A percentile compares a stretch with the other conserved stretches of the same genome.
Evolutionary conservation across 1,140 invertebrate genomes (phyloP).

Genomic region (Pogonomyrmex barbatus): DNA sequence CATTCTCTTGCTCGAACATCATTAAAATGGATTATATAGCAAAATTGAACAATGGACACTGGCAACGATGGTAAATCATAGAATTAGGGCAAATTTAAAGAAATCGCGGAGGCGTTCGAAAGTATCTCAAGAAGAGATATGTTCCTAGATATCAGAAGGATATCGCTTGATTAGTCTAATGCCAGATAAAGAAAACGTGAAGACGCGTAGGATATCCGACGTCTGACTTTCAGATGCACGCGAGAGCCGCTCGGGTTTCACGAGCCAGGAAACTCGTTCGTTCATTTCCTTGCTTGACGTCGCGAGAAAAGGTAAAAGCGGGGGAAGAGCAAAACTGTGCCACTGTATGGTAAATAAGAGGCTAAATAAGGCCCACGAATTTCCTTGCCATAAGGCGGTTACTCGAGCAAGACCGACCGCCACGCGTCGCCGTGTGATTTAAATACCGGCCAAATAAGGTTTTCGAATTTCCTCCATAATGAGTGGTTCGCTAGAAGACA

Average conservation of each 20-base stretch:
- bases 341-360: conserved; percentile 48
- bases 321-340: conserved; percentile 65
- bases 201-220: not conserved
- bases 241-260: conserved; percentile 62
- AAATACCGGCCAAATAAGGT: conserved; percentile 31
- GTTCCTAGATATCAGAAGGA: not conserved
- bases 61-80: not conserved
- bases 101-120: not conserved
- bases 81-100: not conserved
- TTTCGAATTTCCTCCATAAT: conserved; percentile 28
- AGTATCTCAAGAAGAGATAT: not conserved
- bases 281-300: conserved; percentile 70
- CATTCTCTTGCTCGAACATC: not conserved
- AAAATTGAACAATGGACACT: not conserved
- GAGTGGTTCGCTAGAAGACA: not conserved
- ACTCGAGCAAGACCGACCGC: conserved; percentile 39
- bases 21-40: not conserved
- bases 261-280: conserved; percentile 72
- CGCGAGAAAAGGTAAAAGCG: conserved; percentile 65
- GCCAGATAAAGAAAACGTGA: not conserved
- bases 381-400: conserved; percentile 36
- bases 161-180: not conserved
- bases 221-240: conserved; percentile 47
- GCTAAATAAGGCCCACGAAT: conserved; percentile 43
- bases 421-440: conserved; percentile 27